Evolutionary conservation across 2,888 invertebrate species (phyloP), one percentile per base, ranked within the genome.

Genomic region (Eurytoma californica): DNA sequence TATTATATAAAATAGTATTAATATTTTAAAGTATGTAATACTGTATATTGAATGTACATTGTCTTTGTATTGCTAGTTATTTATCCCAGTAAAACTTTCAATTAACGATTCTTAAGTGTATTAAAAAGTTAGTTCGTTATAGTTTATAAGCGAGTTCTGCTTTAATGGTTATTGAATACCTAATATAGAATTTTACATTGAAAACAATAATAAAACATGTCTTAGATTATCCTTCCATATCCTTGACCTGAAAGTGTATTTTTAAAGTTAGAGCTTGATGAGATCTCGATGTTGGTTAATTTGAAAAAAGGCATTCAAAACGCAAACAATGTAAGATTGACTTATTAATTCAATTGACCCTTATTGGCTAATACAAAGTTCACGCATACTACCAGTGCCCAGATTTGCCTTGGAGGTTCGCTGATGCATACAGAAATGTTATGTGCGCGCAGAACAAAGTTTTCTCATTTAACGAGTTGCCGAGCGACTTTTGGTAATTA

Each of bases 261-360:
- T 61, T 72, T n/a, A 30, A 28, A 61, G 14, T 39, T 53, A 53
- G 51, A 16, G 5, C 16, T 63, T 47, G 30, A 53, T 61, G 14
- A 60, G 53, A 61, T 53, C n/a, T 18, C 3, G 30, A 72, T 49
- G 70, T 47, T 39, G 24, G 3, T 12, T 24, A 47, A 70, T 60
- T 47, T 5, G 20, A 57, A 68, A 66, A 70, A 66, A 39, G 4
- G 16, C 30, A 3, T 9, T 61, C 20, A 53, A 51, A 16, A 49
- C n/a, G 61, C 68, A 63, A 67, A 28, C 66, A 58, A 20, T 30
- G 30, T 63, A 77, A 66, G 58, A 53, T 72, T 61, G 65, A 66
- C 20, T 77, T 72, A 75, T 79, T 72, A 72, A 72, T 72, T 72
- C 55, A 51, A 75, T 79, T 70, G 57, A 61, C 24, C 60, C 66